Conservation (phyloP, 2,797 vertebrate genomes). For the Remorina albescens region DNA sequence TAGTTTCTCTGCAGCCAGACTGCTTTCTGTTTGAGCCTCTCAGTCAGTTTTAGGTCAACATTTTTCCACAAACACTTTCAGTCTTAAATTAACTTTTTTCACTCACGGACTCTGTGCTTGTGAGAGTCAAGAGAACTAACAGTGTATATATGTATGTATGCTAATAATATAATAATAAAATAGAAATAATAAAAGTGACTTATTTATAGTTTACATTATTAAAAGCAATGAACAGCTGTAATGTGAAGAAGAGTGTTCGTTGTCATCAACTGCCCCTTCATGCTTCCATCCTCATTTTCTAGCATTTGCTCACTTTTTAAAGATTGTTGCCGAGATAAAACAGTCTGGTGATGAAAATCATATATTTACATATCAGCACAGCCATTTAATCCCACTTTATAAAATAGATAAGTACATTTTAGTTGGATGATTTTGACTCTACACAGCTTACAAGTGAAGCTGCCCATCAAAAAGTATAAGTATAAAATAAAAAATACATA, state of each 20-base stretch:
- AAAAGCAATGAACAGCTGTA: constrained; percentile 7
- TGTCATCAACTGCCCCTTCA: constrained; percentile 4
- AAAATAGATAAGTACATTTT: neutral
- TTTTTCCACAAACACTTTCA: neutral
- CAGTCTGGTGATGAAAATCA: neutral
- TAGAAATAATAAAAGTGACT: neutral
- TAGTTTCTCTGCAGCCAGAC: neutral
- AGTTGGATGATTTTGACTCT: neutral
- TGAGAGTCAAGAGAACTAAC: neutral
- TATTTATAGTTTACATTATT: neutral
- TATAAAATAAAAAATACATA: too few species aligned
- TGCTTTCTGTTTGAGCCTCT: neutral
- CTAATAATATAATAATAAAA: too few species aligned
- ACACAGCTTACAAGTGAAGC: neutral
- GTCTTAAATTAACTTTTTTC: neutral
- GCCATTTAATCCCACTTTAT: neutral
- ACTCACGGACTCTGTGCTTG: neutral
- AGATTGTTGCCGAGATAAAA: neutral
- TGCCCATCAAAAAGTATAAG: neutral
- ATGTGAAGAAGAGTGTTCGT: neutral
- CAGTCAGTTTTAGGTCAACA: neutral
- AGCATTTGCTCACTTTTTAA: neutral
- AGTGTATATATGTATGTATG: neutral
- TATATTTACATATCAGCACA: neutral
- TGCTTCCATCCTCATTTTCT: neutral